A percentile compares a stretch with the other conserved stretches of the same genome.
These are phyloP conservation scores for Montipora capricornis DNA, from an alignment of 64 coral and sea anemone genomes.

Conservation along the genomic window DNA sequence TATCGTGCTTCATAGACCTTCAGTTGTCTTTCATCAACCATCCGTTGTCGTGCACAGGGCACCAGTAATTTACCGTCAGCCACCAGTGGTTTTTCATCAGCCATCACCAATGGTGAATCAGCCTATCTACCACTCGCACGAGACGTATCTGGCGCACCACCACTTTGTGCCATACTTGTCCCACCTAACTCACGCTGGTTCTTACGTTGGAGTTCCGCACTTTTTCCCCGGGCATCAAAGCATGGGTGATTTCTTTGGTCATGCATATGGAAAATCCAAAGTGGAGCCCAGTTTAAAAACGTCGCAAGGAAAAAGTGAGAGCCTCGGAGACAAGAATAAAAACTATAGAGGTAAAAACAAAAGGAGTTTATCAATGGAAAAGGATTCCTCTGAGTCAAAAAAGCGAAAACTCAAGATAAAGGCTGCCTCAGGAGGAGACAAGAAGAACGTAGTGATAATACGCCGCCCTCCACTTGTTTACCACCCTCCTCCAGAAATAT, in stretches of 20 bases:
- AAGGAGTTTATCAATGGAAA: not conserved
- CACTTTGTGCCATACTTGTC: conserved; percentile 61
- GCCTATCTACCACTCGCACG: conserved; percentile 74
- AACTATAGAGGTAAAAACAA: not conserved
- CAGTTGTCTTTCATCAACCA: conserved; percentile 81
- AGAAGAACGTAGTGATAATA: conserved; percentile 80
- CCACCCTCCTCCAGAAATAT: conserved; percentile 86
- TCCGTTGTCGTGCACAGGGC: conserved; percentile 77
- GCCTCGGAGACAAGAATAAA: not conserved
- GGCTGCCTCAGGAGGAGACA: conserved; percentile 51
- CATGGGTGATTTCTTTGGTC: conserved; percentile 33
- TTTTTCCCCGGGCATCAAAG: conserved; percentile 62
- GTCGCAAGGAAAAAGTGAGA: not conserved
- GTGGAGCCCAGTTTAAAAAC: conserved; percentile 21
- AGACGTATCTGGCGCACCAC: conserved; percentile 68
- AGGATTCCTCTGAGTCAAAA: not conserved
- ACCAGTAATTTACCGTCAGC: conserved; percentile 78
- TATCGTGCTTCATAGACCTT: conserved; percentile 80
- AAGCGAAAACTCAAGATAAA: conserved; percentile 27
- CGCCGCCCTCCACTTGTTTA: conserved; percentile 75
- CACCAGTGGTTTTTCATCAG: conserved; percentile 79
- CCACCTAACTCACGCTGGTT: conserved; percentile 55
- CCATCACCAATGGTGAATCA: conserved; percentile 82
- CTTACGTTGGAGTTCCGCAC: conserved; percentile 69
- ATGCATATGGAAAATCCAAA: conserved; percentile 71